Evolutionary conservation across 2,888 invertebrate species (phyloP).

Genomic region (Philereme transversata): DNA sequence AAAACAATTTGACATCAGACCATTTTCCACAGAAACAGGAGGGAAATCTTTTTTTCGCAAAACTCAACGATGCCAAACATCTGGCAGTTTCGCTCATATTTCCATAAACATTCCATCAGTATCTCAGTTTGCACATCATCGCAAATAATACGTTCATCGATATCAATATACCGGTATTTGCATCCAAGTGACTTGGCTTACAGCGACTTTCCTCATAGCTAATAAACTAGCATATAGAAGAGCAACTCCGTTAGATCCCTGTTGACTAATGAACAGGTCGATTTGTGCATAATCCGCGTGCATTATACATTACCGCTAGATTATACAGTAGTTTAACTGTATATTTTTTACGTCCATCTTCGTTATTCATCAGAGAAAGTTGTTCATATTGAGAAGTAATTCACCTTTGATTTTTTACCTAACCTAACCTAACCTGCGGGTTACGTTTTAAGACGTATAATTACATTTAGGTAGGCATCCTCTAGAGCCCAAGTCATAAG

Average conservation of each 20-base stretch:
- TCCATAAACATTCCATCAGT: constrained; percentile 27
- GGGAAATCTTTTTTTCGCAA: constrained; percentile 1
- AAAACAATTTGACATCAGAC: constrained; percentile 8
- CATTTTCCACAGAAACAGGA: constrained; percentile 7
- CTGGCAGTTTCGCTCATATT: constrained; percentile 12
- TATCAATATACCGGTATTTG: constrained; percentile 67
- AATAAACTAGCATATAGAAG: constrained; percentile 7
- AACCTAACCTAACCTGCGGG: too few species aligned
- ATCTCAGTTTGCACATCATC: constrained; percentile 35
- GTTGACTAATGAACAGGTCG: too few species aligned
- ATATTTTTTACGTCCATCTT: too few species aligned
- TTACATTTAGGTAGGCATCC: too few species aligned
- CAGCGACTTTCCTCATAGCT: constrained; percentile 4
- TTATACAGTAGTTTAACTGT: too few species aligned
- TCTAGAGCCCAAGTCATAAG: too few species aligned
- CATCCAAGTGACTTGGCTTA: constrained; percentile 43
- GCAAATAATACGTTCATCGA: constrained; percentile 49
- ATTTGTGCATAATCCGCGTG: too few species aligned
- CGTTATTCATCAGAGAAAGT: too few species aligned
- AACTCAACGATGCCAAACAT: constrained; percentile 16
- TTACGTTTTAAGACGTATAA: too few species aligned
- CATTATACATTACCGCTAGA: too few species aligned
- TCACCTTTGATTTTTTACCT: too few species aligned
- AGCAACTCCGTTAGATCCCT: constrained; percentile 4
- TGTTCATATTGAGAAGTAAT: too few species aligned